Evolutionary conservation across 2,797 vertebrate genomes (phyloP), one percentile per base, ranked within the genome.

Genomic region (Sebastes diploproa): DNA sequence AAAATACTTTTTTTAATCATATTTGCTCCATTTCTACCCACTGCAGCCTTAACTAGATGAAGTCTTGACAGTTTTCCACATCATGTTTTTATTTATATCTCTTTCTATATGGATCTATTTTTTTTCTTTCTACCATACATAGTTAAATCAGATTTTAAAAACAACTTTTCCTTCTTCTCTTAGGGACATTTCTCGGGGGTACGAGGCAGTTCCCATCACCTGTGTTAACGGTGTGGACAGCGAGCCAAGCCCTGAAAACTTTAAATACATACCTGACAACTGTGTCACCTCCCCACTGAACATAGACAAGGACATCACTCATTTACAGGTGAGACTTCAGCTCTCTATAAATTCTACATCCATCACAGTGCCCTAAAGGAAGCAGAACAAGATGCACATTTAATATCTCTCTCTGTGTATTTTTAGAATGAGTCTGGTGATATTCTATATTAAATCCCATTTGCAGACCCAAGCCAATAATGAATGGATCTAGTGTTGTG

Each of bases 271-370:
- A 32, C 97, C 97, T 0, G 97, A 98, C 94, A 99, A 94, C 96
- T 99, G 98, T 2, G 97, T 98, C 90, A 99, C 98, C 2, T 98
- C 97, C 71, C 96, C 96, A 0, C 96, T 99, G 91, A 97, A 97
- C 93, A 96, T 99, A 1, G 97, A 99, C 91, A 95, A 97, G 63
- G 98, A 99, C 93, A 99, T 99, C 94, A 99, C 97, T 8, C 98
- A 98, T 84, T 84, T 99, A 81, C 98, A 99, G 98, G 98, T 99
- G 0, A 9, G 90, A 25, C 4, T 29, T 22, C 4, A 56, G n/a
- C 58, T 34, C 20, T 63, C 34, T 74, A 10, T 60, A 18, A 72
- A 59, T 16, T 52, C 11, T 36, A 11, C 7, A 34, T 42, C 20
- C 23, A 65, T 54, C 75, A 52, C 58, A 27, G 23, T 34, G 8